Conservation (phyloP, 1,140 invertebrate species). For the Megalopta genalis region DNA sequence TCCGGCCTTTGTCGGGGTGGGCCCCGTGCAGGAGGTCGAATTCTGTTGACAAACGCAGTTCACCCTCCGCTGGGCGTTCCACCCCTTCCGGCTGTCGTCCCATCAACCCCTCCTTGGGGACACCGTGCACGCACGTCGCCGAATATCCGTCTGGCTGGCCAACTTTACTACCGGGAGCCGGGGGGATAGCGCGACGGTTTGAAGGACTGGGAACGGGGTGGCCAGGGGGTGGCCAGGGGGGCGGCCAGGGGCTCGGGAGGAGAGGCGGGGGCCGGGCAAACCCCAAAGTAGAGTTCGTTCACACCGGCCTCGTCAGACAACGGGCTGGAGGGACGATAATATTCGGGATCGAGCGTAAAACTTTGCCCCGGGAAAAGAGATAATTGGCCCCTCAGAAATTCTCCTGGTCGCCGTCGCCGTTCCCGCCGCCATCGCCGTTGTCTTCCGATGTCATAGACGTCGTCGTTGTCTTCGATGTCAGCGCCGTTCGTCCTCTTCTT, state of each 20-base stretch:
- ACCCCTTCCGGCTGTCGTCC: constrained; percentile 28
- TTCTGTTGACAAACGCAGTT: constrained; percentile 56
- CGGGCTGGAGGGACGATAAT: constrained; percentile 61
- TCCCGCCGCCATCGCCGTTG: constrained; percentile 6
- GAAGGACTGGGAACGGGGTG: not conserved
- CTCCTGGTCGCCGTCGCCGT: constrained; percentile 27
- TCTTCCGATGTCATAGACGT: constrained; percentile 41
- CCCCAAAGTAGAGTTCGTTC: constrained; percentile 72
- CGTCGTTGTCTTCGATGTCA: constrained; percentile 23
- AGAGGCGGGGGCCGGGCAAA: constrained; percentile 25
- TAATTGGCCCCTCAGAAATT: constrained; percentile 61
- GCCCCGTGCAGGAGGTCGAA: constrained; percentile 53
- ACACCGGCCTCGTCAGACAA: constrained; percentile 65
- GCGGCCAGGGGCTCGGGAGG: not conserved
- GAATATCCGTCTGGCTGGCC: constrained; percentile 71
- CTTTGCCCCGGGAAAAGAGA: constrained; percentile 62
- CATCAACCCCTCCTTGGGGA: constrained; percentile 52
- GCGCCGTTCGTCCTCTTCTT: not conserved
- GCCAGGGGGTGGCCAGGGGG: not conserved
- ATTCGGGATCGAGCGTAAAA: constrained; percentile 65
- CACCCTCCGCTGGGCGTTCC: constrained; percentile 18
- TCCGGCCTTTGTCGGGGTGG: constrained; percentile 47
- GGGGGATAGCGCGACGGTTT: constrained; percentile 19
- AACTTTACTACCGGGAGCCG: constrained; percentile 62
- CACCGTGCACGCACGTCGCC: constrained; percentile 66